These are phyloP conservation scores for Zaprionus obscuricornis DNA, from an alignment of 2,888 invertebrate species.

Conservation along the genomic window DNA sequence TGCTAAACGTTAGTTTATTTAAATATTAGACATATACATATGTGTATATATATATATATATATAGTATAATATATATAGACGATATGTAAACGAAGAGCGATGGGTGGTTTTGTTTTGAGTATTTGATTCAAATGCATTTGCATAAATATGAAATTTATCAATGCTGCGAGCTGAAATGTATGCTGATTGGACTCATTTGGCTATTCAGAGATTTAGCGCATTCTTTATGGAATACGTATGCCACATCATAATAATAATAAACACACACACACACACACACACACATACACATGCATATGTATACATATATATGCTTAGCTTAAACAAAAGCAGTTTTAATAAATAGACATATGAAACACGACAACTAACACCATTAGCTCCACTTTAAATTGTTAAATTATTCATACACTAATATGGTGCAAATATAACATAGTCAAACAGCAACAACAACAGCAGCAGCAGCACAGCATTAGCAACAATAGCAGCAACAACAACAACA, in stretches of 20 bases:
- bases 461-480: constrained; percentile 28
- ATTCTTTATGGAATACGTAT: constrained; percentile 55
- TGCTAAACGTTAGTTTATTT: constrained; percentile 43
- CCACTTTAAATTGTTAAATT: constrained; percentile 78
- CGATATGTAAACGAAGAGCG: constrained; percentile 19
- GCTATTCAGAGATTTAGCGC: constrained; percentile 60
- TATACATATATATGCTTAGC: constrained; percentile 14
- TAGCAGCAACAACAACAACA: constrained; percentile 35
- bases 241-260: constrained; percentile 53
- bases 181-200: constrained; percentile 77
- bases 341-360: constrained; percentile 78
- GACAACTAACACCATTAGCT: constrained; percentile 79
- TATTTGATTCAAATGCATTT: constrained; percentile 60
- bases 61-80: constrained; percentile 49
- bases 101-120: constrained; percentile 46
- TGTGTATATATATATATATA: constrained; percentile 3
- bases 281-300: constrained; percentile 5
- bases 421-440: constrained; percentile 39
- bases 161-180: constrained; percentile 63
- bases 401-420: constrained; percentile 72
- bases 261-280: constrained; percentile 29
- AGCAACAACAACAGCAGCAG: constrained; percentile 31
- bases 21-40: too few species aligned
- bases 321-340: constrained; percentile 75
- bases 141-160: constrained; percentile 77